Evolutionary conservation across 2,113 vertebrate species (phyloP), one percentile per base, ranked within the genome.

Genomic region (Pardalotus punctatus): DNA sequence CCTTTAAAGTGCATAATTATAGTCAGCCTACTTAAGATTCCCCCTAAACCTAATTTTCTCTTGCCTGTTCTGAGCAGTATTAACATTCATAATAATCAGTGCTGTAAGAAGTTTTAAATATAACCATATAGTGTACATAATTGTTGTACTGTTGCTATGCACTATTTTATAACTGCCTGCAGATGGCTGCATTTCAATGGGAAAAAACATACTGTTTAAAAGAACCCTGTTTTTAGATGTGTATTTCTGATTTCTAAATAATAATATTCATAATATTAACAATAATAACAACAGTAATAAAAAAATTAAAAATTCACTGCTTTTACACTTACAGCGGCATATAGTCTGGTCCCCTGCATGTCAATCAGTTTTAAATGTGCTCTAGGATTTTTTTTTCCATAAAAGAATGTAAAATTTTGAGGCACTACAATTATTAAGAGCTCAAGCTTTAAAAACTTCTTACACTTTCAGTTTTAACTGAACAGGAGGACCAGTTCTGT

Each of bases 181-280:
- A 97, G 95, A 91, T 94, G 96, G 94, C 95, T 96, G 83, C 91
- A 94, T 94, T 89, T 94, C 86, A 95, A 60, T 79, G 73, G 48
- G 10, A 36, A 83, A 88, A 91, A 38, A 1, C 16, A 48, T 28
- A 51, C 16, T 25, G 7, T 56, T 27, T 43, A 13, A 81, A 76
- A 42, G 60, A 31, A 1, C 1, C 9, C 29, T 74, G 15, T 64
- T 53, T 62, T 73, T 81, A 48, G 33, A 27, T 33, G 10, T 36
- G 24, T 56, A 40, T 74, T 86, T 88, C 56, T 78, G 27, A 79
- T 71, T 90, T 82, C 33, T 78, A 53, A 81, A 53, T 48, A 70
- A 22, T 23, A 45, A 27, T 58, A 57, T 27, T 45, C n/a, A 45
- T 38, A 60, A 31, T 43, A 40, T 17, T 42, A 45, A 33, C 6